A percentile compares a stretch with the other conserved stretches of the same genome.
phyloP scores from a whole-genome alignment of 2,113 vertebrate genomes.

The Calidris pygmaea region DNA sequence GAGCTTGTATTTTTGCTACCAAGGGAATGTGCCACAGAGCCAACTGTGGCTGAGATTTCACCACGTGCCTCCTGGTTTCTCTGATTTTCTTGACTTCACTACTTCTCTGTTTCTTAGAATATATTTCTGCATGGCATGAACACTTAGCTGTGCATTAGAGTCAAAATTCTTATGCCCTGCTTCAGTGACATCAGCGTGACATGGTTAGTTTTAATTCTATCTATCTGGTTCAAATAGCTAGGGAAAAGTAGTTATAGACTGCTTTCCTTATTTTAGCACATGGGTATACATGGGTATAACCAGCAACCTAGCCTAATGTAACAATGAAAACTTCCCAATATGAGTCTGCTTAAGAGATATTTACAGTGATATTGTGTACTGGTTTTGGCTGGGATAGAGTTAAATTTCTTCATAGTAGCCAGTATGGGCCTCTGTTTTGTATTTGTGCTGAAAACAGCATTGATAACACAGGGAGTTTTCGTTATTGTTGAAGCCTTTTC shows the following conservation, averaged over 20 bases:
- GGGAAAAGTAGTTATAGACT: background rate
- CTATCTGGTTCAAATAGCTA: background rate
- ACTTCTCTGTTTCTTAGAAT: background rate
- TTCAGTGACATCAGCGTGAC: background rate
- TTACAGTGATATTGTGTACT: background rate
- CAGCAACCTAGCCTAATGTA: background rate
- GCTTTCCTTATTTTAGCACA: background rate
- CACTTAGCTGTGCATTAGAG: background rate
- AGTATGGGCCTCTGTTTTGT: background rate
- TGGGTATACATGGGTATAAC: fast-evolving
- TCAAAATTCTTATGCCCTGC: background rate
- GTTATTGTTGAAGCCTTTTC: background rate
- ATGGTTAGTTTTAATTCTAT: background rate
- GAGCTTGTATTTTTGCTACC: background rate
- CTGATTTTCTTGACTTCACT: background rate
- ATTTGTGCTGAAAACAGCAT: background rate
- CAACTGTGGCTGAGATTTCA: background rate
- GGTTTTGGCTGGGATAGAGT: background rate
- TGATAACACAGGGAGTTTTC: fast-evolving
- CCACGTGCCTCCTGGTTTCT: background rate
- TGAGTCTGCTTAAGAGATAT: background rate
- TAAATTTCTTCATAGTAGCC: background rate
- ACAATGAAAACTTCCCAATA: background rate
- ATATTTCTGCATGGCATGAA: background rate
- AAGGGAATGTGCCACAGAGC: fast-evolving